Conservation (phyloP, 2,113 vertebrate species). For the Carettochelys insculpta region DNA sequence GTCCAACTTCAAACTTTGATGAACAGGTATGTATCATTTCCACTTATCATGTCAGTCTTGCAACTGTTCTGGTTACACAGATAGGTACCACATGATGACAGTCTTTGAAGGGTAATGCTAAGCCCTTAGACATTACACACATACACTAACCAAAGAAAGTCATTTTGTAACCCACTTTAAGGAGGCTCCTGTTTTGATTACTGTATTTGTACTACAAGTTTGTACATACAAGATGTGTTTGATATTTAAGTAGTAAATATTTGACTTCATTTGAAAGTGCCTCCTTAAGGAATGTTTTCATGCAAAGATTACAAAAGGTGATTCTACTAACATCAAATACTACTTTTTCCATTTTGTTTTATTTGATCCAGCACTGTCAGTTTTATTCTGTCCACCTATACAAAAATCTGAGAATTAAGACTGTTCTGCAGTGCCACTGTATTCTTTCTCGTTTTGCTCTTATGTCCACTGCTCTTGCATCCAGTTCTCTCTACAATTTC, state of each 20-base stretch:
- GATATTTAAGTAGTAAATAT: not conserved
- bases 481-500: not conserved
- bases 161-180: not conserved
- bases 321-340: not conserved
- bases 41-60: constrained; percentile 36
- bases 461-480: not conserved
- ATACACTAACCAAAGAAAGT: not conserved
- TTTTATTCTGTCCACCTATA: not conserved
- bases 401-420: not conserved
- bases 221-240: not conserved
- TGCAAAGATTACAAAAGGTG: not conserved
- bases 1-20: constrained; percentile 15
- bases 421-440: not conserved
- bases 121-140: not conserved
- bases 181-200: not conserved
- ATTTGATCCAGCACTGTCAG: not conserved
- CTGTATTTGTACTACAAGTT: not conserved
- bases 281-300: not conserved
- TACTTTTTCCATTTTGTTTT: not conserved
- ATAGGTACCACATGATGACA: not conserved
- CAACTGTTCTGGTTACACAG: constrained; percentile 13
- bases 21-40: not conserved
- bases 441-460: not conserved
- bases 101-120: constrained; percentile 4
- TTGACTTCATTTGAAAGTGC: not conserved